Evolutionary conservation across 2,888 invertebrate genomes (phyloP), one percentile per base, ranked within the genome.

Genomic region (Drosophila tripunctata): DNA sequence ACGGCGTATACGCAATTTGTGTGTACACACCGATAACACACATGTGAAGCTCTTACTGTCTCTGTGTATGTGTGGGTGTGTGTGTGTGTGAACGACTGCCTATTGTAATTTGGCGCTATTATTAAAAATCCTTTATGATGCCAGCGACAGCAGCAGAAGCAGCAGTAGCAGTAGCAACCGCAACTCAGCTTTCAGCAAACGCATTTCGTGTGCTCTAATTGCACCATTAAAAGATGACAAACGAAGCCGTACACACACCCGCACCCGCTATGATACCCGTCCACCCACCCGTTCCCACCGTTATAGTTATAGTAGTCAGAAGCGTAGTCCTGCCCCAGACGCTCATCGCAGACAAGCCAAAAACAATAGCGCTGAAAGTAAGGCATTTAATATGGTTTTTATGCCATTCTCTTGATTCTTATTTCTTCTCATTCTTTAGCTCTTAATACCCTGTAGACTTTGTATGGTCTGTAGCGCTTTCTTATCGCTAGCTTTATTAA

Each of bases 91-190:
- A 65, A 47, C 41, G 65, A 63, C 64, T 64, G 85, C 75, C 86
- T 86, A 78, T 86, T 83, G 83, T 83, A 86, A 83, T 83, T 84
- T 86, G 76, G 81, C 67, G 87, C 86, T 69, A 83, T 84, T 84
- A 84, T 84, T 84, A 84, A 84, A 82, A 84, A 86, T 87, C 87
- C 87, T 83, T 84, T 86, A 84, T 86, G 84, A 83, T 70, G 77
- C 79, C 57, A 75, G 56, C 62, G 35, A 55, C 73, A 62, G 57
- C 58, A 33, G 41, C 57, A 43, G 44, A 60, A 50, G 30, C 33
- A 45, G 14, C 43, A 36, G 45, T 57, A 63, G 22, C 40, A 44
- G 52, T 54, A 65, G 64, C 67, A 55, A 54, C 72, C 73, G 24
- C 78, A 82, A 70, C 84, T 86, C 81, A 71, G 84, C 77, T 86